Evolutionary conservation across 2,113 vertebrate species (phyloP).

Genomic region (Anser cygnoides): DNA sequence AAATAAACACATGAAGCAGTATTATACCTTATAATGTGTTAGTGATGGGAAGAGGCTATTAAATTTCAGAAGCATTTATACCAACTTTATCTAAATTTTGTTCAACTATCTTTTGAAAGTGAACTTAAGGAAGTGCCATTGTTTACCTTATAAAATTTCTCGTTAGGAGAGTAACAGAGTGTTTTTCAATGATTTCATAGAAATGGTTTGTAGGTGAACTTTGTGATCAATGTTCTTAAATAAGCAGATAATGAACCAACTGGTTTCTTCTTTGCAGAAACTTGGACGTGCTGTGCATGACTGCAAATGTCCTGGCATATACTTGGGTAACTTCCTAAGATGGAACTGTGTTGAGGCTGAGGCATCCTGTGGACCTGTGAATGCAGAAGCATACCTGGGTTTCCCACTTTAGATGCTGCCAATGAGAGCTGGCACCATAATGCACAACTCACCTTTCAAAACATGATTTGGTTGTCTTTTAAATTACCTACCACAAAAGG

Average conservation of each 20-base stretch:
- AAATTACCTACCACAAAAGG: neutral
- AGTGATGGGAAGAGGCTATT: neutral
- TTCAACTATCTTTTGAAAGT: neutral
- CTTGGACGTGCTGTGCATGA: neutral
- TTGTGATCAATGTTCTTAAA: neutral
- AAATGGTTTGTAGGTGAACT: neutral
- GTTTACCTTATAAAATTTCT: neutral
- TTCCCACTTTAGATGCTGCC: accelerated
- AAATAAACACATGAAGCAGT: neutral
- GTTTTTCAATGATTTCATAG: neutral
- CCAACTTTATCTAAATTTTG: neutral
- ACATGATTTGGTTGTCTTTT: accelerated
- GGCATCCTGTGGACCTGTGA: neutral
- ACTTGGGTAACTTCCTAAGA: neutral
- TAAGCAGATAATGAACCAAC: neutral
- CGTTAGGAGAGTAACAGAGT: neutral
- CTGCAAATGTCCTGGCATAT: neutral
- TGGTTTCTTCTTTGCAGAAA: neutral
- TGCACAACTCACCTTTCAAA: neutral
- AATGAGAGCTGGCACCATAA: neutral
- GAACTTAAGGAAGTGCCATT: neutral
- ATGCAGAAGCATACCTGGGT: neutral
- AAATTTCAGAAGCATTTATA: neutral
- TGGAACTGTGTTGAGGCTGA: neutral
- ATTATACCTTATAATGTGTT: neutral